These are phyloP conservation scores for Geodia barretti DNA, from an alignment of 37 sponge, comb jelly and placozoan genomes.

Conservation along the genomic window DNA sequence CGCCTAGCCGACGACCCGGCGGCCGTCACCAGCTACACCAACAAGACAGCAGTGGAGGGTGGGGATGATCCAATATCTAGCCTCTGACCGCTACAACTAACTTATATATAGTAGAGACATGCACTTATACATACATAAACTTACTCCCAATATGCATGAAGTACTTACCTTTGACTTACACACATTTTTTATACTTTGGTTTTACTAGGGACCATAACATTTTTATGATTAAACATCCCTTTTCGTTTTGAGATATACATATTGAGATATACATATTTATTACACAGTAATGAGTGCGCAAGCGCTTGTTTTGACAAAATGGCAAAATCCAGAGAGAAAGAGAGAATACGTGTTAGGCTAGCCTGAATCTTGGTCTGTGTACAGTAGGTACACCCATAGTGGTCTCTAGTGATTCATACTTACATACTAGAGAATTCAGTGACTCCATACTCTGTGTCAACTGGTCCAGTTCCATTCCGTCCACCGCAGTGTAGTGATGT, in stretches of 20 bases:
- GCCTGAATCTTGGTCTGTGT: slow-evolving; percentile 39
- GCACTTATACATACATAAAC: background rate
- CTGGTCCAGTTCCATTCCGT: slow-evolving; percentile 86
- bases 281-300: too few relatives aligned
- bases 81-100: too few relatives aligned
- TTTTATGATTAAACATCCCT: too few relatives aligned
- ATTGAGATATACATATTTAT: too few relatives aligned
- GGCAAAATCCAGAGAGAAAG: background rate
- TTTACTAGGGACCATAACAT: background rate
- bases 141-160: background rate
- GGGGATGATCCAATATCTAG: too few relatives aligned
- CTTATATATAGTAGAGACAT: background rate
- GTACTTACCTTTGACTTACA: background rate
- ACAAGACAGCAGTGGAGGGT: background rate
- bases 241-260: too few relatives aligned
- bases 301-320: too few relatives aligned
- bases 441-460: slow-evolving; percentile 80
- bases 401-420: slow-evolving; percentile 76
- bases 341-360: slow-evolving; percentile 10
- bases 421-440: slow-evolving; percentile 71
- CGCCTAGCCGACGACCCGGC: background rate
- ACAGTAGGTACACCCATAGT: background rate
- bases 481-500: slow-evolving; percentile 94
- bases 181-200: background rate
- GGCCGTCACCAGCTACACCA: background rate